phyloP scores from a whole-genome alignment of 2,113 vertebrate genomes.

The Naja naja region DNA sequence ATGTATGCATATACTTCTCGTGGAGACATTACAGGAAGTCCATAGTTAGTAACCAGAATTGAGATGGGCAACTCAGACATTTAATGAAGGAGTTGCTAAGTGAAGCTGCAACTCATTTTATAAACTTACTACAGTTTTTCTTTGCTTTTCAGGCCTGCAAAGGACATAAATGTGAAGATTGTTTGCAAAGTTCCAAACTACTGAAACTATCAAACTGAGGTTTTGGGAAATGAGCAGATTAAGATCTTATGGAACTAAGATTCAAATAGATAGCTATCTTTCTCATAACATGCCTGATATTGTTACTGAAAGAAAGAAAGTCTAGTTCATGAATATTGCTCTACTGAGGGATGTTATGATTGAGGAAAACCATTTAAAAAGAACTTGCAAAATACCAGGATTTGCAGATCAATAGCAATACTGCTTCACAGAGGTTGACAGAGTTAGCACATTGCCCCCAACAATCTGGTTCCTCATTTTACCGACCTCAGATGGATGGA shows the following conservation, averaged over 20 bases:
- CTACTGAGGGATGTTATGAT: neutral
- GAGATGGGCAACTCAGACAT: neutral
- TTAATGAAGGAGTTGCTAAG: neutral
- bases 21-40: neutral
- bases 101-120: neutral
- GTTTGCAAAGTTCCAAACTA: neutral
- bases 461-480: no score
- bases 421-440: no score
- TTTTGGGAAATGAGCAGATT: neutral
- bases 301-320: neutral
- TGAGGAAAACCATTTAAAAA: neutral
- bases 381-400: neutral
- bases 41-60: neutral
- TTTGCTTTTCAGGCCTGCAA: neutral
- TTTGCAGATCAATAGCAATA: neutral
- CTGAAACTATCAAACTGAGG: neutral
- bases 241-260: neutral
- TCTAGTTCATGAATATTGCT: neutral
- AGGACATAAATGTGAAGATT: neutral
- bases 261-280: neutral
- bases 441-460: no score
- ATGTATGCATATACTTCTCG: neutral
- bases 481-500: no score
- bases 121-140: neutral
- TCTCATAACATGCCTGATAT: neutral